Conservation (phyloP, 2,113 vertebrate genomes). For the Onychostruthus taczanowskii region DNA sequence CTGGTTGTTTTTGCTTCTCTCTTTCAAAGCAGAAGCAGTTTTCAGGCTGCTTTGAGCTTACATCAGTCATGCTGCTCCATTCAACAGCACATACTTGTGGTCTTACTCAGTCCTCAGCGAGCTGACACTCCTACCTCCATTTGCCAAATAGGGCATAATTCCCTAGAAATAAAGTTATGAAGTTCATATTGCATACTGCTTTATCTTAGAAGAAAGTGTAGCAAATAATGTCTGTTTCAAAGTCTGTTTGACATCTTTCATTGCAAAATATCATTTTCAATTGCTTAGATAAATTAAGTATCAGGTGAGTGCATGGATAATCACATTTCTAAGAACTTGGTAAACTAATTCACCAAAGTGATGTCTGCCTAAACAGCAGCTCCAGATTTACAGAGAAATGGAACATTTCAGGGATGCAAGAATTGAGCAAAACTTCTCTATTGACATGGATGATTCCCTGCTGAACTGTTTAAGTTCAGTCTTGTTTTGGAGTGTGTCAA, state of each 20-base stretch:
- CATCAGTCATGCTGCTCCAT: not conserved
- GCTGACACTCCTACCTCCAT: not conserved
- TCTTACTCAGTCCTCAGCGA: not conserved
- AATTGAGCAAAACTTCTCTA: not conserved
- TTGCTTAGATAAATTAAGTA: not conserved
- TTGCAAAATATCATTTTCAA: not conserved
- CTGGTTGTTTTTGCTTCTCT: not conserved
- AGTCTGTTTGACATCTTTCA: not conserved
- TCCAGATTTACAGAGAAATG: not conserved
- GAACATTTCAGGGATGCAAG: not conserved
- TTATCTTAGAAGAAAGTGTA: not conserved
- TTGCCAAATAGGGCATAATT: not conserved
- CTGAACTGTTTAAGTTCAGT: not conserved
- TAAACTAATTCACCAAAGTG: not conserved
- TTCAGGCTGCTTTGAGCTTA: not conserved
- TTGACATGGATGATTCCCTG: accelerated
- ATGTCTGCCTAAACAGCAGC: not conserved
- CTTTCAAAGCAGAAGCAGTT: not conserved
- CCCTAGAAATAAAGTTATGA: not conserved
- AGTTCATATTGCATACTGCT: not conserved
- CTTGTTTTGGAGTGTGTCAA: not conserved
- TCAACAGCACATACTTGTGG: not conserved
- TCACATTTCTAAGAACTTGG: not conserved
- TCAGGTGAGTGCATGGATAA: not conserved
- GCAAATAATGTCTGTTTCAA: not conserved